phyloP scores from a whole-genome alignment of 2,113 vertebrate species.

The Pycnonotus jocosus region DNA sequence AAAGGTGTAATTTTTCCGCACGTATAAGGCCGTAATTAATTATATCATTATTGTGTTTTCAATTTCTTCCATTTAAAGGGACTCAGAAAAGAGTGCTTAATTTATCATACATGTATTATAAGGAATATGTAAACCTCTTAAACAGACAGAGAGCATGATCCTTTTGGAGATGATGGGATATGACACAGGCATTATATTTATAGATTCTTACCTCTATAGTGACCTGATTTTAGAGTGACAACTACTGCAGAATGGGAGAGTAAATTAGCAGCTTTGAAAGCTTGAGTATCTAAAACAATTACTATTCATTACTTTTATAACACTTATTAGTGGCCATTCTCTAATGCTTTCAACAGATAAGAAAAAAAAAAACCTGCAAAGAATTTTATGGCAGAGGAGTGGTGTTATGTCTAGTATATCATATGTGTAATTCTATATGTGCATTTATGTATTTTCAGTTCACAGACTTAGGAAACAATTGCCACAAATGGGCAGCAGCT shows the following conservation, averaged over 20 bases:
- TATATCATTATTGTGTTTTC: conserved; percentile 96
- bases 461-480: conserved; percentile 33
- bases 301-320: conserved; percentile 53
- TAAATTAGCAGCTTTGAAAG: conserved; percentile 68
- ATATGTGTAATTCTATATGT: background rate
- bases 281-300: conserved; percentile 34
- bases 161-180: conserved; percentile 78
- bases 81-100: conserved; percentile 81
- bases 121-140: conserved; percentile 78
- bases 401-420: background rate
- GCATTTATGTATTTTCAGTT: background rate
- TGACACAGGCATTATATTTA: conserved; percentile 80
- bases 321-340: conserved; percentile 39
- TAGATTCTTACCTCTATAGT: conserved; percentile 72
- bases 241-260: conserved; percentile 58
- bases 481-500: background rate
- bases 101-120: conserved; percentile 83
- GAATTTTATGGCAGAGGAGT: background rate
- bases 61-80: conserved; percentile 79
- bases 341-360: conserved; percentile 44
- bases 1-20: conserved; percentile 91
- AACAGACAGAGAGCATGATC: conserved; percentile 81
- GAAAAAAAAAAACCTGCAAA: conserved; percentile 31
- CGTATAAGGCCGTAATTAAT: conserved; percentile 94
- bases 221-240: conserved; percentile 73